Base-by-base conservation (phyloP, 2,888 invertebrate genomes). In the Hesperia comma region DNA sequence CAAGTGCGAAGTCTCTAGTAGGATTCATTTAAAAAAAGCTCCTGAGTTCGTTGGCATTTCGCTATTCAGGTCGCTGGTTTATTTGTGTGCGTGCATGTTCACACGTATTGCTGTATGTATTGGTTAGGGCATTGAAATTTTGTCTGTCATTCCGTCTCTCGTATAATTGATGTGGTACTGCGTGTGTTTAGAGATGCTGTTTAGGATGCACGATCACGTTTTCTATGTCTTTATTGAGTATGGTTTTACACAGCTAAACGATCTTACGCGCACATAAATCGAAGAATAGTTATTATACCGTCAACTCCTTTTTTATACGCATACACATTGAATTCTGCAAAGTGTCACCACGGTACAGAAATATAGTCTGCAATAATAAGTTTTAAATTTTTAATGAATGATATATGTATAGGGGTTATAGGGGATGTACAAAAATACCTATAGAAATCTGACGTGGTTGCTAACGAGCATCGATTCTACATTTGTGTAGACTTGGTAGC, bases 21-120 rank as follows among this genome's bases (percentile, higher is more conserved):
- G 64, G 54, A 63, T 63, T 41, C 46, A 63, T 71, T 73, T 74
- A 75, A 74, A 75, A 78, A 78, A 78, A 82, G 75, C 72, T 63
- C 40, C 55, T 26, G 77, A 73, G 84, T 81, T 84, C 83, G 78
- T 84, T 83, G 84, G 77, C 84, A 84, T 83, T 83, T 77, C 32
- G 67, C 72, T 76, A 84, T 81, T 74, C 75, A 72, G 83, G 83
- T 72, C 84, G 74, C 67, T 26, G 12, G 68, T 70, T 32, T 74
- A 70, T 75, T 68, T 64, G 75, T 75, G 76, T 74, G 74, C 63
- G 73, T 72, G 70, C 56, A 51, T 63, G 12, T 12, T 40, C 63
- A 53, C 40, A 37, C 43, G 55, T 51, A 46, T 67, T 55, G 64
- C 58, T 68, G 56, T 56, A 55, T 66, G 60, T 67, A 21, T 49